Base-by-base conservation (phyloP, 2,888 invertebrate species). In the Heteromurus nitidus region DNA sequence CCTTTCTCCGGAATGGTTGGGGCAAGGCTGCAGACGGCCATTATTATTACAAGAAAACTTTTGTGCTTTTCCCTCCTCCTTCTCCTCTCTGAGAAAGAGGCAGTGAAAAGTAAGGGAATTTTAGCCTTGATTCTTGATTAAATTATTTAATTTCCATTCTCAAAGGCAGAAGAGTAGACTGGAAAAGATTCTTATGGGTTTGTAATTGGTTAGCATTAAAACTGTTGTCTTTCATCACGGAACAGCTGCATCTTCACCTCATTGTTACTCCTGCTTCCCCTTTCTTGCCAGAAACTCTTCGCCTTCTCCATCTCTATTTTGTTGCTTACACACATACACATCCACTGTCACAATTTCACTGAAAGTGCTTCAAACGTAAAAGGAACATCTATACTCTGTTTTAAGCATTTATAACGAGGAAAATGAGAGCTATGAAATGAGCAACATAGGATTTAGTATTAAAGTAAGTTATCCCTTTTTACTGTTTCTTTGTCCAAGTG, bases 131-230 rank as follows among this genome's bases (percentile, higher is more conserved):
- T 73, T 80, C 73, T 68, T 80, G 80, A 80, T 80, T 80, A 80
- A 74, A 74, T 80, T 80, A 80, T 79, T 79, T 79, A 80, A 80
- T 74, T 80, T 74, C 62, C 62, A 62, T 72, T 58, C 30, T 67
- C 67, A 80, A 74, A 80, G 80, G 74, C 80, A 80, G 11, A 53
- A 28, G n/a, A 62, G 36, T 55, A 64, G 47, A 50, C 64, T 64
- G 47, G 26, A 53, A 72, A 58, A 18, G 60, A 16, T 79, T 50
- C 80, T 68, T 74, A 73, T 73, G 68, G 58, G 47, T 65, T 80
- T 80, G 80, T 80, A 80, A 80, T 80, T 80, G 80, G 80, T 74
- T 80, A 9, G 68, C 67, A 80, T 73, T 73, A 73, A 80, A 80
- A 74, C 55, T 80, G 80, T 80, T 80, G 73, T 74, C 80, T 80